Evolutionary conservation across 2,888 invertebrate genomes (phyloP).

Genomic region (Endomychus coccineus): DNA sequence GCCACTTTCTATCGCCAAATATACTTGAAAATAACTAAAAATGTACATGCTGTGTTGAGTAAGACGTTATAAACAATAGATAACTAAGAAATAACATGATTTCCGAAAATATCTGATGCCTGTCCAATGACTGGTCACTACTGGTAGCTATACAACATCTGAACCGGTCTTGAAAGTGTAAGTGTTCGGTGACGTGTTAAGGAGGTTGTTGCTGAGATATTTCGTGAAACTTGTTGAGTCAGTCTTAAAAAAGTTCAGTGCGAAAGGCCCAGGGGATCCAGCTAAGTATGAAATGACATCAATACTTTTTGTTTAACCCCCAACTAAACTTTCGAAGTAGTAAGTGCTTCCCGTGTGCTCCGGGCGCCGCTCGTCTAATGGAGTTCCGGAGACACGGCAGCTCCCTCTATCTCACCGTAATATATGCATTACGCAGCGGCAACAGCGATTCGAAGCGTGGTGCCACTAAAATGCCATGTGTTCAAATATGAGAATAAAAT

Average conservation of each 20-base stretch:
- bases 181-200: no score
- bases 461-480: slow-evolving; percentile 29
- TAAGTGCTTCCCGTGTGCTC: slow-evolving; percentile 1
- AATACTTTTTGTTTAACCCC: slow-evolving; percentile 13
- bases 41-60: no score
- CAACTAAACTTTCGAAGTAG: background rate
- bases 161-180: no score
- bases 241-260: slow-evolving; percentile 5
- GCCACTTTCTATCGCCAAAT: no score
- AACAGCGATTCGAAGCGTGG: no score
- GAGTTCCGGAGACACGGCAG: slow-evolving; percentile 15
- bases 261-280: slow-evolving; percentile 11
- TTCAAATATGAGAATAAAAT: slow-evolving; percentile 33
- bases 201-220: no score
- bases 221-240: background rate
- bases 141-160: no score
- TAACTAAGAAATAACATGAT: no score
- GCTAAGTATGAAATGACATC: slow-evolving; percentile 16
- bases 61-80: no score
- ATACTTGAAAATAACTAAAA: no score
- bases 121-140: no score
- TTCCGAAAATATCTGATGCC: no score
- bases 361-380: slow-evolving; percentile 14
- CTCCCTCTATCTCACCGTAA: slow-evolving; percentile 18
- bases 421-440: slow-evolving; percentile 20